Base-by-base conservation (phyloP, 2,113 vertebrate genomes). In the Oriolus oriolus region DNA sequence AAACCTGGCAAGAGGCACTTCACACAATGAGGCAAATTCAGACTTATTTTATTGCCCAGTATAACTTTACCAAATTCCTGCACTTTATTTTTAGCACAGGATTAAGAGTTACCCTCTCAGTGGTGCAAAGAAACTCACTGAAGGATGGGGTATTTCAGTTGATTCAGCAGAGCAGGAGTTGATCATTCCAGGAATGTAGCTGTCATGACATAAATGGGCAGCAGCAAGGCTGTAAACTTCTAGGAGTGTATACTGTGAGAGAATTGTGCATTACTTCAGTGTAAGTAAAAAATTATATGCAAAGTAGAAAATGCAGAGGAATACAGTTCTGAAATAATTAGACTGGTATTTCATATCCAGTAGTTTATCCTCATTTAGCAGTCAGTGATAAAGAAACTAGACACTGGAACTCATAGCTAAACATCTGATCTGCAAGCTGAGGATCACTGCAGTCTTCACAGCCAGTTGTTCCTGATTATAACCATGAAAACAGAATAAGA, bases 361-460 rank as follows among this genome's bases (percentile, higher is more conserved):
- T 28, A 74, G 53, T 70, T 91, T 81, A 84, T 74, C 53, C n/a
- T 71, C 26, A 80, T 84, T 91, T 88, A 95, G 56, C 50, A 68
- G 65, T 61, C 64, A 84, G 63, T 47, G 44, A 56, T 76, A 93
- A 91, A 88, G 21, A 91, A 70, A 69, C 33, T 45, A 88, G 85
- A 74, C 54, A 37, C 7, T 35, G 82, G 21, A 94, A 89, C 33
- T 80, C 33, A 24, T 3, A 74, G 76, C 42, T 84, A 73, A 88
- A 91, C 31, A 88, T 83, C 60, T 88, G 66, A 95, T 77, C 66
- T 91, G 68, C 66, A 95, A 95, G 54, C 39, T 50, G 27, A 93
- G 61, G 84, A 83, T 77, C 63, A 53, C 41, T 75, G 76, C 0
- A 0, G 17, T 57, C 69, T 91, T 81, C 61, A 80, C 30, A 76